phyloP scores from a whole-genome alignment of 2,888 invertebrate genomes.

The Bellardia pandia region DNA sequence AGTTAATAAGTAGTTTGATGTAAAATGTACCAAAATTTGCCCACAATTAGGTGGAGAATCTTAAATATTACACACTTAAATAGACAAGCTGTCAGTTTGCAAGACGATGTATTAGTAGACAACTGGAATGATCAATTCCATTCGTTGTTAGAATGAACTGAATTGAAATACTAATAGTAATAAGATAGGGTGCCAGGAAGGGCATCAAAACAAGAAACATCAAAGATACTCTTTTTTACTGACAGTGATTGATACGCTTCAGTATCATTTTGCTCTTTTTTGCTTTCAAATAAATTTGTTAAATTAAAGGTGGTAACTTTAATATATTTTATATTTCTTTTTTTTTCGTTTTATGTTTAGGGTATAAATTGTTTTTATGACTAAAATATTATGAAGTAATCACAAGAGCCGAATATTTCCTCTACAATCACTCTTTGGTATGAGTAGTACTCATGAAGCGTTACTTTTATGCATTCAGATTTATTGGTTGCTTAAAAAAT shows the following conservation, averaged over 20 bases:
- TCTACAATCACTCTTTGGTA: neutral
- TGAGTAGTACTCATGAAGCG: neutral
- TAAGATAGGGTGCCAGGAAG: conserved; percentile 10
- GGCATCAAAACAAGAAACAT: conserved; percentile 62
- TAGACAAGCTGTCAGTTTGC: no score
- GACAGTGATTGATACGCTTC: conserved; percentile 82
- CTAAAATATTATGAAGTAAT: conserved; percentile 21
- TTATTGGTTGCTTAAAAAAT: no score
- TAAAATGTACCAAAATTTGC: neutral
- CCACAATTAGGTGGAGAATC: no score
- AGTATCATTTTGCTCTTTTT: conserved; percentile 61
- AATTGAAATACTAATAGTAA: neutral
- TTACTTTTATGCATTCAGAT: neutral
- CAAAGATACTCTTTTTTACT: conserved; percentile 66
- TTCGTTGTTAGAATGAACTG: neutral
- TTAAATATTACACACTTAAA: no score
- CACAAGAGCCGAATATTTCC: neutral
- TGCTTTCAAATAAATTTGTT: conserved; percentile 42
- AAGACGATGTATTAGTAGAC: no score
- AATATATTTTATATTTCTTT: conserved; percentile 31
- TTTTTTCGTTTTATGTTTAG: neutral
- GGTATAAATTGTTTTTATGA: conserved; percentile 19
- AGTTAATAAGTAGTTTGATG: neutral
- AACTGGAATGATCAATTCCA: no score
- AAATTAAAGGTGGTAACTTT: conserved; percentile 70